Base-by-base conservation (phyloP, 2,113 vertebrate species). In the Eulemur rufifrons region DNA sequence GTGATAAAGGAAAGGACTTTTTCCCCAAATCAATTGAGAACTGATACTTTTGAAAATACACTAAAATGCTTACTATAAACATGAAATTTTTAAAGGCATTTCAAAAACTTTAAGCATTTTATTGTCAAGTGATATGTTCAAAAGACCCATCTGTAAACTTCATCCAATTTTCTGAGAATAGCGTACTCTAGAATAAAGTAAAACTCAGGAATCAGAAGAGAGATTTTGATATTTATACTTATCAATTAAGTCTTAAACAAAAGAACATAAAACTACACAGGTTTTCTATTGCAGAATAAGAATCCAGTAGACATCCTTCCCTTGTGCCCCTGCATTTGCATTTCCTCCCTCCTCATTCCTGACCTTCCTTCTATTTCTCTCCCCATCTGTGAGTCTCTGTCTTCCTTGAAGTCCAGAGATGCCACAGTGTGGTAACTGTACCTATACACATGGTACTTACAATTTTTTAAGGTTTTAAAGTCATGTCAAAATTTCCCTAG, bases 1-100 rank as follows among this genome's bases (percentile, higher is more conserved):
- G 10, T 29, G 37, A 61, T 52, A 1, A 95, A 87, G n/a, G 25
- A 34, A 95, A 87, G n/a, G 25, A 27, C 42, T 42, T n/a, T 32
- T 47, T 17, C 32, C 23, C 29, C 32, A 81, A 63, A 77, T 69
- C 8, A 54, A 11, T 0, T 34, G 52, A 80, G 34, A 6, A 88
- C 45, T 52, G 42, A 77, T 39, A 86, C n/a, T 95, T 89, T 77
- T 52, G 52, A 96, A 95, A 93, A 74, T 37, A 59, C 13, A 88
- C 54, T 74, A 37, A 89, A 68, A 63, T 32, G 37, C 47, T 74
- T 45, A 34, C 47, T 20, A 32, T 18, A 92, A 94, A 92, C 23
- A n/a, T 56, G 13, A 68, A 32, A 61, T 39, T 42, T 20, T 18
- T 12, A 69, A 63, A 88, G 37, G 13, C 34, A 56, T 47, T 74